phyloP scores from a whole-genome alignment of 2,113 vertebrate species.

The Poecilia latipinna region DNA sequence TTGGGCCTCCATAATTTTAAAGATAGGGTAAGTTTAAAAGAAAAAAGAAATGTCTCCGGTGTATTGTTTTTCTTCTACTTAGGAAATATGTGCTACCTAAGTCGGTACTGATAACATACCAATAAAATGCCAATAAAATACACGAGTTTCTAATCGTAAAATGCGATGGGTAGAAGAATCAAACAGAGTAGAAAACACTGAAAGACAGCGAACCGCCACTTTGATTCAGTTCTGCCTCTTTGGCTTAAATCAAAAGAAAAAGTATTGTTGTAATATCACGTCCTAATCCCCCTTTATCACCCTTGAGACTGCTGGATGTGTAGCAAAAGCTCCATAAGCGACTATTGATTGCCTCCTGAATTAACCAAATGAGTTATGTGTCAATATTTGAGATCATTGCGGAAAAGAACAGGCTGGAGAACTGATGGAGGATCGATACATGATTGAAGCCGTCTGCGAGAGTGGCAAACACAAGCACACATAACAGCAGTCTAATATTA shows the following conservation, averaged over 20 bases:
- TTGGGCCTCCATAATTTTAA: no score
- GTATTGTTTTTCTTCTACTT: no score
- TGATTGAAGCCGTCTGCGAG: slow-evolving; percentile 40
- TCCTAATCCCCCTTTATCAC: neutral
- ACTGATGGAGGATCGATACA: slow-evolving; percentile 27
- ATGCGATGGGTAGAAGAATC: no score
- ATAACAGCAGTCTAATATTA: slow-evolving; percentile 41
- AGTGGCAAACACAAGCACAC: slow-evolving; percentile 47
- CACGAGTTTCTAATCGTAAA: no score
- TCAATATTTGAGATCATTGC: slow-evolving; percentile 60
- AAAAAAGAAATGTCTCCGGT: no score
- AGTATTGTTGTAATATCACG: neutral
- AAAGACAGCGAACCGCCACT: neutral
- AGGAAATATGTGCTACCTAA: no score
- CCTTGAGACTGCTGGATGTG: slow-evolving; percentile 19
- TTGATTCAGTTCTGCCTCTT: neutral
- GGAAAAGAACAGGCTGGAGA: slow-evolving; percentile 23
- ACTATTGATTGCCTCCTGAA: slow-evolving; percentile 46
- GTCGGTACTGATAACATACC: no score
- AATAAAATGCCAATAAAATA: no score
- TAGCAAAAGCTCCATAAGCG: slow-evolving; percentile 41
- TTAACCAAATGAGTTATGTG: slow-evolving; percentile 46
- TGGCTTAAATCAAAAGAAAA: neutral
- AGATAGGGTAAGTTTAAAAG: no score
- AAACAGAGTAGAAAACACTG: neutral